Base-by-base conservation (phyloP, 2,113 vertebrate genomes). In the Nyctereutes procyonoides region DNA sequence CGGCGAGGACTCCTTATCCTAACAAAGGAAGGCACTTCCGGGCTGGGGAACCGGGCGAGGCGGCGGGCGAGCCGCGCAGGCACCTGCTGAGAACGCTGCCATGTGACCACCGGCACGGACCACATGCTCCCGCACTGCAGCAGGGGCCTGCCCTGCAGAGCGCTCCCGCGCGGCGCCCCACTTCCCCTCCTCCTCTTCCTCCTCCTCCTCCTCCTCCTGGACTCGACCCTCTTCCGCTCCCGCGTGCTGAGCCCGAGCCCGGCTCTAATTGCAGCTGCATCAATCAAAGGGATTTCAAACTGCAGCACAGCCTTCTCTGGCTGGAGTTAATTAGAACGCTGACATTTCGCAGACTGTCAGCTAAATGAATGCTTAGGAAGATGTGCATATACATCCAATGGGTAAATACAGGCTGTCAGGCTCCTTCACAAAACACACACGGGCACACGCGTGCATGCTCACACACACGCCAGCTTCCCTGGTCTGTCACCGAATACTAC, bases 321-420 rank as follows among this genome's bases (percentile, higher is more conserved):
- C 87, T 92, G 94, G 92, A 97, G 97, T 97, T 97, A 97, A 98
- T 98, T 97, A 98, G 96, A 93, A 96, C 71, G 11, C 97, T 97
- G 97, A 95, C 97, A 97, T 95, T 98, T 97, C 96, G 96, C 97
- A 96, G 96, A 94, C 97, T 97, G 97, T 92, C 98, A 94, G 97
- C 97, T 86, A 91, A 96, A 95, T 95, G 96, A 82, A 73, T 32
- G 93, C 94, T 79, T 60, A 38, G 92, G 96, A 97, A 92, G 96
- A 73, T 73, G 88, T 77, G 90, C 77, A 2, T 32, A 11, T 10
- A 30, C 81, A 22, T 71, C 97, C 96, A 62, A 24, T 55, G 97
- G 92, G 90, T 96, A 97, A 97, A 94, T 35, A 94, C 93, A 85
- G 97, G 93, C 97, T 97, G 98, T 88, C 98, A 94, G 94, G 8